Conservation (phyloP, 2,797 vertebrate species). For the Naso thynnoides region DNA sequence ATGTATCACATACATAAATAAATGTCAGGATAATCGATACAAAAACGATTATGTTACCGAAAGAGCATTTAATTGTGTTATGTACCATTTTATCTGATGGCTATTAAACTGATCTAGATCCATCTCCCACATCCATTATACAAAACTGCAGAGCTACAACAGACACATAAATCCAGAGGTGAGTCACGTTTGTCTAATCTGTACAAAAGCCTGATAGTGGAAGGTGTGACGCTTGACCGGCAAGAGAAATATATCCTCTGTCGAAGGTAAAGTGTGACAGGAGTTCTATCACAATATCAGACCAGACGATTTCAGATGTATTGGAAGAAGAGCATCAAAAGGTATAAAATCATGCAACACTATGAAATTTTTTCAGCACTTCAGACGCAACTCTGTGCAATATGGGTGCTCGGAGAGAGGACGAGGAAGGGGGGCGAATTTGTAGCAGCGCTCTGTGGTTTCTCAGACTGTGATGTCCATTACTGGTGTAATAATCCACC, state of each 20-base stretch:
- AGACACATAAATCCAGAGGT: background rate
- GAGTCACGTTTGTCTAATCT: background rate
- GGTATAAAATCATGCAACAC: background rate
- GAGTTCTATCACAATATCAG: background rate
- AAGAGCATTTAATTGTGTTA: background rate
- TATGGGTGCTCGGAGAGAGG: constrained; percentile 4
- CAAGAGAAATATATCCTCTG: background rate
- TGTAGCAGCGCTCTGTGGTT: constrained; percentile 1
- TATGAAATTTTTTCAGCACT: background rate
- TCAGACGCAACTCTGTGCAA: background rate
- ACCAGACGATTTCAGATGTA: background rate
- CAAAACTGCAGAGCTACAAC: background rate
- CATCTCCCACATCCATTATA: background rate
- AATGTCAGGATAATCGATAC: no score
- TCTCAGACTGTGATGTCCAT: constrained; percentile 9
- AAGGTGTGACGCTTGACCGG: background rate
- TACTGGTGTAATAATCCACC: no score
- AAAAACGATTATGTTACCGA: no score
- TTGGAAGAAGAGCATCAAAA: background rate
- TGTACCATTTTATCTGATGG: background rate
- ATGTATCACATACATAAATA: background rate
- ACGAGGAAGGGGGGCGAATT: background rate
- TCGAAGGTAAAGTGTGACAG: background rate
- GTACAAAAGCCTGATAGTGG: background rate
- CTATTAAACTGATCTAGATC: background rate